Percentiles rank a stretch among this genome's conserved stretches.
phyloP scores from a whole-genome alignment of 1,140 invertebrate species.

The Theocolax elegans region DNA sequence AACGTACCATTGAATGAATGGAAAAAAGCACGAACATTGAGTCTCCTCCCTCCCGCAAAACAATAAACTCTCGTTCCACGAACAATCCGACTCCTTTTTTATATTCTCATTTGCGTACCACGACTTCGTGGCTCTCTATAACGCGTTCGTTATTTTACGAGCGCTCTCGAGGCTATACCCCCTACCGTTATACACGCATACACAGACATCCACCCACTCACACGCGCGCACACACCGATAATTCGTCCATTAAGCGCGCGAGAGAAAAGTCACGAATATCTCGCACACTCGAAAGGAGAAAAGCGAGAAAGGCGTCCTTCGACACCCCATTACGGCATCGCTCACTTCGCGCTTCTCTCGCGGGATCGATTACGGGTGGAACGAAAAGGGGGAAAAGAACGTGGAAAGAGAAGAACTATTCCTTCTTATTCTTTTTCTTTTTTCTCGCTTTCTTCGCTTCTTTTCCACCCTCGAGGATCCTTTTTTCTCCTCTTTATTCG shows the following conservation, averaged over 20 bases:
- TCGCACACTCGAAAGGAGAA: background rate
- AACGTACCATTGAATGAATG: background rate
- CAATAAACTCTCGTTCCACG: slow-evolving; percentile 1
- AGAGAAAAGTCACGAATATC: slow-evolving; percentile 10
- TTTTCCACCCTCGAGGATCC: background rate
- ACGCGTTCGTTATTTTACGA: slow-evolving; percentile 31
- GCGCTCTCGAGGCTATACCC: background rate
- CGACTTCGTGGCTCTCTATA: background rate
- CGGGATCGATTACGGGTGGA: slow-evolving; percentile 22
- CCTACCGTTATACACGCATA: background rate
- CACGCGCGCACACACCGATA: slow-evolving; percentile 5
- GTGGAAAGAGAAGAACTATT: background rate
- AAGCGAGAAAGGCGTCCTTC: background rate
- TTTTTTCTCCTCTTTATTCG: background rate
- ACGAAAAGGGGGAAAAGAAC: background rate
- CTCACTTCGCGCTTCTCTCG: background rate
- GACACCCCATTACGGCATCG: slow-evolving; percentile 11
- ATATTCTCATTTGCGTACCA: background rate
- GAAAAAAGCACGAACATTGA: background rate
- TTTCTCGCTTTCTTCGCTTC: background rate
- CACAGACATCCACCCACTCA: background rate
- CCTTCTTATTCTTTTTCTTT: slow-evolving; percentile 2
- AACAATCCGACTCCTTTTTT: background rate
- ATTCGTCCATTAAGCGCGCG: slow-evolving; percentile 22
- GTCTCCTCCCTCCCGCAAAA: slow-evolving; percentile 22